A percentile compares a stretch with the other conserved stretches of the same genome.
Conservation (phyloP, 2,113 vertebrate species). For the Lepus timidus region DNA sequence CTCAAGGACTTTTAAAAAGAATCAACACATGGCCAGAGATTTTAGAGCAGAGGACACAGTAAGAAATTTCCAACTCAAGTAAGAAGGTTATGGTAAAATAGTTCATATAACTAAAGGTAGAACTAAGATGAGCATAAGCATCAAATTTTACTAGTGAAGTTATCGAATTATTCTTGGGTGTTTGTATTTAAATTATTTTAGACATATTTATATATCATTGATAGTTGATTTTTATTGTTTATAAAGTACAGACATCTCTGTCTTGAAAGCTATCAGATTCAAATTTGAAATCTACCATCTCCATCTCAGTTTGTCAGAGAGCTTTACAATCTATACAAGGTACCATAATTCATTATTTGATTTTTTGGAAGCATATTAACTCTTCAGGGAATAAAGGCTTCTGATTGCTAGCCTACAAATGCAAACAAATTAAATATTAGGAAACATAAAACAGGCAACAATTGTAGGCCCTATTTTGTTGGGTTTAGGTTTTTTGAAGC, state of each 20-base stretch:
- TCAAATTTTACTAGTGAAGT: not conserved
- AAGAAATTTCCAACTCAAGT: constrained; percentile 11
- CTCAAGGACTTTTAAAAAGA: not conserved
- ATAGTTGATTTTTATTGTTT: not conserved
- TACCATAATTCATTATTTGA: constrained; percentile 20
- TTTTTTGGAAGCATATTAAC: not conserved
- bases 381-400: not conserved
- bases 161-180: constrained; percentile 5
- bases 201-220: not conserved
- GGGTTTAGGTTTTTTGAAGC: not conserved
- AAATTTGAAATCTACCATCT: not conserved
- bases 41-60: not conserved
- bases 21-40: not conserved
- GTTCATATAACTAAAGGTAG: not conserved
- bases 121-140: constrained; percentile 19
- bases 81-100: not conserved
- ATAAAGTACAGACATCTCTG: not conserved
- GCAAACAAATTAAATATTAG: not conserved
- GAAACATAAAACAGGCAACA: not conserved
- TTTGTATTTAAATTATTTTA: constrained; percentile 40
- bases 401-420: not conserved
- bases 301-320: constrained; percentile 10
- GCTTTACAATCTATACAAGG: not conserved
- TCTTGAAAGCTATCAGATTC: constrained; percentile 36
- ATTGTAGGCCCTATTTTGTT: not conserved